Base-by-base conservation (phyloP, 1,140 invertebrate species). In the Bombus consobrinus region DNA sequence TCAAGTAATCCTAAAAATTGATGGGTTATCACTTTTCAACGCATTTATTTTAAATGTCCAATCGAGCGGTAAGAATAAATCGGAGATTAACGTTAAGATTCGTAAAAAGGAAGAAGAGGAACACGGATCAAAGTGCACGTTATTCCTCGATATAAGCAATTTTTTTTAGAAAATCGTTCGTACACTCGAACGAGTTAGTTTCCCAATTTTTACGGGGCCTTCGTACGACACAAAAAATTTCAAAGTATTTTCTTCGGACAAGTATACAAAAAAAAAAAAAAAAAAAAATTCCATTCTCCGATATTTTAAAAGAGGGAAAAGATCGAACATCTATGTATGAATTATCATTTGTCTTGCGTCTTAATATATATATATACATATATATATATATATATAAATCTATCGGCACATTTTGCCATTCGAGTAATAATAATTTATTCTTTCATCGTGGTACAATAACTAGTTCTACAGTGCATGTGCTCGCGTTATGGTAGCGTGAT, bases 401-500 rank as follows among this genome's bases (percentile, higher is more conserved):
- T 82, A 82, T 66, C 43, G 72, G 81, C 59, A 83, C n/a, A 18
- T 78, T 83, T 83, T 78, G 64, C 82, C 82, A 41, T 34, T 83
- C 47, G 34, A 10, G 47, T 83, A 78, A 78, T 83, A 78, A 78
- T 78, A 78, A 83, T 78, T 66, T 47, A 69, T 72, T 64, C 37
- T 85, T 47, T 62, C 25, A 62, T 84, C 53, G 53, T 73, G 76
- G 69, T 83, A 72, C 75, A 82, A 86, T 79, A 86, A 86, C 75
- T 89, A 76, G 47, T 80, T 83, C 80, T 75, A 59, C 88, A 85
- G 72, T 79, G 85, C 82, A 59, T 83, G 80, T 86, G 86, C 83
- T 85, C 80, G 83, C 81, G 85, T 87, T 87, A 89, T 86, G 85
- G 74, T 81, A 76, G 83, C 86, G 80, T 62, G 34, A 80, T 86